These are phyloP conservation scores for Schizopygopsis pylzovi DNA, from an alignment of 2,797 vertebrate genomes.

Conservation along the genomic window DNA sequence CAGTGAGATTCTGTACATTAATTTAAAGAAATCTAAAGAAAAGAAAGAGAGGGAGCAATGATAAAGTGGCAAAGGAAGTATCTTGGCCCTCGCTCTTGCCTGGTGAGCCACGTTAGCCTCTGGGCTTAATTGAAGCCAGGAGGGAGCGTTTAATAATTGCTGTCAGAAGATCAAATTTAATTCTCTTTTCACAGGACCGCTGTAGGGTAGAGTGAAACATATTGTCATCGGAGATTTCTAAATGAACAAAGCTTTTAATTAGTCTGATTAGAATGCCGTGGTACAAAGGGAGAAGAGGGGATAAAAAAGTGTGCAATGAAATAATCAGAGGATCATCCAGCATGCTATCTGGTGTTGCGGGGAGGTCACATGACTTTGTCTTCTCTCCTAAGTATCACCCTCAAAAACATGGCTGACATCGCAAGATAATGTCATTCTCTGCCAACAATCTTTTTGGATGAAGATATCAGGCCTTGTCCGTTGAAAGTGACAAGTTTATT, in stretches of 20 bases:
- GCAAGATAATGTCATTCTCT: conserved; percentile 74
- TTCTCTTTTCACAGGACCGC: conserved; percentile 96
- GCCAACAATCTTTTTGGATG: conserved; percentile 77
- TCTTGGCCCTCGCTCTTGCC: conserved; percentile 71
- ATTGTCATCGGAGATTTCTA: conserved; percentile 98
- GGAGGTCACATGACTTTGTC: conserved; percentile 58
- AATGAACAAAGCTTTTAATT: conserved; percentile 99
- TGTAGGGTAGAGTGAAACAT: conserved; percentile 97
- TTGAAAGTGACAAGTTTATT: conserved; percentile 73
- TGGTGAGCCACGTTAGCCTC: conserved; percentile 86
- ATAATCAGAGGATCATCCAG: conserved; percentile 86
- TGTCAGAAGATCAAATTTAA: conserved; percentile 99
- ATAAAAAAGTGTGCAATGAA: conserved; percentile 77
- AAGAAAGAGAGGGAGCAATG: conserved; percentile 58
- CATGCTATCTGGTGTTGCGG: conserved; percentile 72
- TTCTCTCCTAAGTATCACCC: conserved; percentile 40
- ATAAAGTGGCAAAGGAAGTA: conserved; percentile 69
- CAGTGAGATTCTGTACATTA: neutral
- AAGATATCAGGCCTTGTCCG: conserved; percentile 77
- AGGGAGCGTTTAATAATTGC: conserved; percentile 99
- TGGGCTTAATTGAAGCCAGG: conserved; percentile 97
- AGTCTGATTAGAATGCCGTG: conserved; percentile 95
- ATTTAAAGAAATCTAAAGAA: neutral
- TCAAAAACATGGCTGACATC: conserved; percentile 75
- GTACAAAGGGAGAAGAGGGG: conserved; percentile 68